These are phyloP conservation scores for Odobenus rosmarus DNA, from an alignment of 2,113 vertebrate species.

Conservation along the genomic window DNA sequence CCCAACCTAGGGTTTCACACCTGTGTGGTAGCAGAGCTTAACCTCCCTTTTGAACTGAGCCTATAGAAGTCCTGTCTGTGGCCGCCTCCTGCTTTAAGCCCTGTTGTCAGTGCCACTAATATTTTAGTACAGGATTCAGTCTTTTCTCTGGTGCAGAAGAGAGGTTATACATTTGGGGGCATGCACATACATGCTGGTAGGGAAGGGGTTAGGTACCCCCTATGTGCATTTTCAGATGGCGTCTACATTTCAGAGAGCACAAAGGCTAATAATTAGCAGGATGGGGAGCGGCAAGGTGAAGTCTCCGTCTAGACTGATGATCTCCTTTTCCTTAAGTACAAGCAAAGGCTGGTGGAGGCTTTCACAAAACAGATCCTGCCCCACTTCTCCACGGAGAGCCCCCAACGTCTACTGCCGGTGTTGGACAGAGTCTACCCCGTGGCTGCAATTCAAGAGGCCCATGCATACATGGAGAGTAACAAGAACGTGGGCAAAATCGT, in stretches of 20 bases:
- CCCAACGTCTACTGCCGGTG: slow-evolving; percentile 81
- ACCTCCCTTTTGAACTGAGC: background rate
- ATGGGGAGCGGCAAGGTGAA: background rate
- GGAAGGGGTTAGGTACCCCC: background rate
- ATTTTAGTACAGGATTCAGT: background rate
- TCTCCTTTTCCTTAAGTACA: slow-evolving; percentile 86
- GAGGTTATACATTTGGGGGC: background rate
- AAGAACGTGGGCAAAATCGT: slow-evolving; percentile 91
- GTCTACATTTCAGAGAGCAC: background rate
- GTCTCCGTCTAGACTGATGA: background rate
- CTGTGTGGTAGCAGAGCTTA: background rate
- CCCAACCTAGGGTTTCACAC: background rate
- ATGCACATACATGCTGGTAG: background rate
- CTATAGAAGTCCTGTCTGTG: background rate
- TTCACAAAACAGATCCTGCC: slow-evolving; percentile 87
- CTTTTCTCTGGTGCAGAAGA: background rate
- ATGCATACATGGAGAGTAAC: slow-evolving; percentile 89
- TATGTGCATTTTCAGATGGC: background rate
- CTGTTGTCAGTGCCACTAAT: background rate
- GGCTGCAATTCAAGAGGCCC: slow-evolving; percentile 85
- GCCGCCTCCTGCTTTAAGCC: background rate
- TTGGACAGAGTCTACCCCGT: slow-evolving; percentile 87
- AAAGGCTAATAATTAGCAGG: background rate
- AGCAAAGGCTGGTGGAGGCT: slow-evolving; percentile 87
- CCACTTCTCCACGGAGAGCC: slow-evolving; percentile 80